Percentiles rank a stretch among this genome's conserved stretches.
Conservation (phyloP, 1,140 invertebrate genomes). For the Tribolium castaneum region DNA sequence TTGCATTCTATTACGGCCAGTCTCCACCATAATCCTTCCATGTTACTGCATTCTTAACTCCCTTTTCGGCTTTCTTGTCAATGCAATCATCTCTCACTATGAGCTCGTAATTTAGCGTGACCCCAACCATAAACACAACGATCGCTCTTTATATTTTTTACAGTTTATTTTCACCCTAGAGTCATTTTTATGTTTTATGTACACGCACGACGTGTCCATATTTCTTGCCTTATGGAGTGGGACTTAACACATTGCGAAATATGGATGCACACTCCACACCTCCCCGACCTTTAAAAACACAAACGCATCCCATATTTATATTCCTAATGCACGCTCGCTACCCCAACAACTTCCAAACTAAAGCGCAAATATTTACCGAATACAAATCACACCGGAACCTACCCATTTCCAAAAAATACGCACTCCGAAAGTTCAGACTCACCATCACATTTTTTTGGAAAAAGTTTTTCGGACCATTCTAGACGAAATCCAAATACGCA, state of each 20-base stretch:
- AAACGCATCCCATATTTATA: constrained; percentile 23
- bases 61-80: constrained; percentile 40
- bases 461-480: too few relatives aligned
- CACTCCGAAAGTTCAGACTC: too few relatives aligned
- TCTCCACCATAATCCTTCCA: background rate
- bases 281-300: constrained; percentile 34
- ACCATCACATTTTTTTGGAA: too few relatives aligned
- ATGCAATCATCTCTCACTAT: constrained; percentile 41
- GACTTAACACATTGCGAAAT: constrained; percentile 32
- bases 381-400: background rate
- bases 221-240: constrained; percentile 39
- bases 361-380: background rate
- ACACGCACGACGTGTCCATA: constrained; percentile 46
- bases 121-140: constrained; percentile 36
- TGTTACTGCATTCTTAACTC: constrained; percentile 18
- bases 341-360: background rate
- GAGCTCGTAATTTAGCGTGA: constrained; percentile 44
- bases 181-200: constrained; percentile 49
- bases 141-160: constrained; percentile 47
- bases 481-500: too few relatives aligned
- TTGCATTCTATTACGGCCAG: constrained; percentile 27
- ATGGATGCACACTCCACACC: constrained; percentile 33
- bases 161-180: constrained; percentile 47
- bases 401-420: too few relatives aligned
- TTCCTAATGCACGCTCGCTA: constrained; percentile 3